phyloP scores from a whole-genome alignment of 2,797 vertebrate genomes.

The Anabacerthia variegaticeps region DNA sequence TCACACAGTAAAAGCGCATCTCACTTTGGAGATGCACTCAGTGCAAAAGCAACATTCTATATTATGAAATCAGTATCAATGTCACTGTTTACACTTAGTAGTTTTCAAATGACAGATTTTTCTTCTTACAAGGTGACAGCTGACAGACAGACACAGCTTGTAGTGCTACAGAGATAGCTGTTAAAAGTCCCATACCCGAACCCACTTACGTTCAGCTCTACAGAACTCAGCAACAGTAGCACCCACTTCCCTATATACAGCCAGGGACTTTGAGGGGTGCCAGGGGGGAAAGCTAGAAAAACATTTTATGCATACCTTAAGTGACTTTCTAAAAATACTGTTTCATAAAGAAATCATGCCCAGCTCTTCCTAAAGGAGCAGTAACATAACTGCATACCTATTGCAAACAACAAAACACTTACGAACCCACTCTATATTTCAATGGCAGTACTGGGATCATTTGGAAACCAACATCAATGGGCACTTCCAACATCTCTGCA shows the following conservation, averaged over 20 bases:
- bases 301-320: background rate
- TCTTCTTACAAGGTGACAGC: background rate
- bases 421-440: fast-evolving
- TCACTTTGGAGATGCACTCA: background rate
- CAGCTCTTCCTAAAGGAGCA: background rate
- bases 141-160: background rate
- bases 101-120: constrained; percentile 20
- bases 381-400: background rate
- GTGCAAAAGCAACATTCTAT: background rate
- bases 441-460: background rate
- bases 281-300: background rate
- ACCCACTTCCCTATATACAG: background rate
- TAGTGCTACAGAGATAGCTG: background rate
- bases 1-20: background rate
- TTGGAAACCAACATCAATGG: background rate
- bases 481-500: background rate
- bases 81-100: constrained; percentile 11
- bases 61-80: background rate
- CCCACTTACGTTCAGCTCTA: background rate
- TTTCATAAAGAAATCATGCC: background rate
- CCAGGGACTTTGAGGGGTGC: background rate
- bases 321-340: background rate
- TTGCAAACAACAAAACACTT: background rate
- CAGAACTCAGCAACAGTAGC: background rate
- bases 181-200: background rate